Evolutionary conservation across 2,113 vertebrate species (phyloP), one percentile per base, ranked within the genome.

Genomic region (Psilopogon haemacephalus): DNA sequence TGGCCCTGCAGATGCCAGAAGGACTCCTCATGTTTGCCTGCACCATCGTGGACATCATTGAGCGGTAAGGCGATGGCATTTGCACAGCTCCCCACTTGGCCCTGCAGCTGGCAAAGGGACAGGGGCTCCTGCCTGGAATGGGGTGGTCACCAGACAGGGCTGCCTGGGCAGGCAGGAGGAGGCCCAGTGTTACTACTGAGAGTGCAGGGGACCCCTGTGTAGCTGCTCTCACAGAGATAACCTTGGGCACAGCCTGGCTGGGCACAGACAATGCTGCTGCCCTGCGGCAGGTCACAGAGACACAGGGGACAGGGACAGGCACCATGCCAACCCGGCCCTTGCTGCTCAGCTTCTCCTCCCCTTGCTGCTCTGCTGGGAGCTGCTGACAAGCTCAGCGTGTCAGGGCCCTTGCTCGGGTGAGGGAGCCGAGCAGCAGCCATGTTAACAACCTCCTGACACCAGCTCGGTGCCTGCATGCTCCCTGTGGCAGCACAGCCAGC

Each of bases 11-110:
- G 97, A 98, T 99, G 98, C 99, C 99, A 0, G 99, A 99, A 93
- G 99, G 99, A 50, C 98, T 99, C 80, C 99, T 99, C 92, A 98
- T 99, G 98, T 99, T 99, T 5, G 98, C 99, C 85, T 99, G 99
- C 94, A 98, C 98, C 94, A 98, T 99, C 19, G 98, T 98, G 12
- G 99, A 99, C 96, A 99, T 99, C 96, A 96, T 99, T 42, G 99
- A 99, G 88, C 98, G 98, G 99, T 99, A 97, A 96, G 98, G 33
- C 1, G 4, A 12, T 0, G 1, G 82, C 70, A 89, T 62, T 67
- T 84, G 69, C 4, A 1, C 2, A 9, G 20, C 84, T 76, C 24
- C 40, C 37, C 0, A 3, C 12, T 11, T 2, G 0, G 19, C 44
- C 20, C 0, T 0, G 33, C 30, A 38, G 12, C 67, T 80, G 54